Conservation (phyloP, 2,888 invertebrate genomes). For the Tetheella fluctuosa region DNA sequence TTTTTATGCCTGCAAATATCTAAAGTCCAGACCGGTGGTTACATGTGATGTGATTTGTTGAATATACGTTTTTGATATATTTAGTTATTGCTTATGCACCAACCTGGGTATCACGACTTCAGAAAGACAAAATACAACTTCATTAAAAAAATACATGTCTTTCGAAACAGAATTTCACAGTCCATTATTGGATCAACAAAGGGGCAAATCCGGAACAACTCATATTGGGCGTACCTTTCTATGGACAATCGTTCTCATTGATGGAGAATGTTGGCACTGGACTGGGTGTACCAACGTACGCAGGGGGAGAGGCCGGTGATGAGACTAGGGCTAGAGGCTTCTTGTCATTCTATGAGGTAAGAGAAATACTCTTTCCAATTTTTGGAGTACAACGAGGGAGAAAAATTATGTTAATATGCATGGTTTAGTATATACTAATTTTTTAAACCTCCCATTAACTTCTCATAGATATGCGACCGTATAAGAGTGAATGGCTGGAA, state of each 20-base stretch:
- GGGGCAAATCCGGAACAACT: constrained; percentile 92
- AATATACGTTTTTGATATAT: no score
- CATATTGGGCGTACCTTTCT: constrained; percentile 94
- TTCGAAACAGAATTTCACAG: constrained; percentile 89
- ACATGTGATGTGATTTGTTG: no score
- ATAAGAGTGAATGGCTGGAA: constrained; percentile 90
- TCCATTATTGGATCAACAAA: constrained; percentile 92
- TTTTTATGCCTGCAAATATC: neutral
- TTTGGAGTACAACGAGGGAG: no score
- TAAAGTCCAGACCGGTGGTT: no score
- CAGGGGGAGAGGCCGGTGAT: constrained; percentile 95
- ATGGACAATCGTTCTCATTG: constrained; percentile 94
- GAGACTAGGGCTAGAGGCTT: constrained; percentile 95
- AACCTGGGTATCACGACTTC: no score
- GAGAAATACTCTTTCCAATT: neutral
- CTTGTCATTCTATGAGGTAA: constrained; percentile 93
- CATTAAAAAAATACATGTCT: constrained; percentile 15
- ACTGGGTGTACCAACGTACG: constrained; percentile 91
- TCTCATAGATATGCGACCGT: constrained; percentile 89
- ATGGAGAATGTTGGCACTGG: constrained; percentile 86
- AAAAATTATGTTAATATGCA: no score
- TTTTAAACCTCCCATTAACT: no score
- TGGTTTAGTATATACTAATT: no score
- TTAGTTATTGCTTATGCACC: no score
- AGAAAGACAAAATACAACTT: no score